Evolutionary conservation across 2,113 vertebrate species (phyloP), one percentile per base, ranked within the genome.

Genomic region (Thalassarche chlororhynchos): DNA sequence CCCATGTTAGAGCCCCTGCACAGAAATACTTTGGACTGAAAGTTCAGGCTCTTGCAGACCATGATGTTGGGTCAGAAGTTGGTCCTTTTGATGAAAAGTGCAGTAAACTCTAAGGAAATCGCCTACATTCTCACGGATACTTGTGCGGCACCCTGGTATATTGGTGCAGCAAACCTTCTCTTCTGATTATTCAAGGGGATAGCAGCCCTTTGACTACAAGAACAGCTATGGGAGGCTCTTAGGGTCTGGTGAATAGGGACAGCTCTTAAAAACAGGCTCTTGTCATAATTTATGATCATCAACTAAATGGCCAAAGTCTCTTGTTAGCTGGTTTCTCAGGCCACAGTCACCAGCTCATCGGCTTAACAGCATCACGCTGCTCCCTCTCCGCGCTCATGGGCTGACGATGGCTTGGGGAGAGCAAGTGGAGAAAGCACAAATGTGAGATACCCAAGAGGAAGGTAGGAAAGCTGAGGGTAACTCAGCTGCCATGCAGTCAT

Each of bases 401-500:
- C 70, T 75, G 40, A 10, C 1, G 2, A 23, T 15, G 60, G 60
- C 23, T 29, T 40, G 34, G 42, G 42, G 29, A 23, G 24, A n/a
- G 23, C 42, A 29, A 57, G 24, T 8, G 29, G 51, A 57, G 23
- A 18, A 75, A 23, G 54, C 34, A 69, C 9, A 20, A 17, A 31
- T 5, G 24, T 31, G 71, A 54, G 52, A 8, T 24, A 6, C 46
- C 38, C 52, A 10, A 13, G 23, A 38, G 28, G 34, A 31, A 28
- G 32, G 19, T 16, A 8, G 36, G 61, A 16, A 28, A 60, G 32
- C 26, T 19, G 54, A 58, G 44, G n/a, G 17, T 51, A 32, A 5
- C 44, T 21, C 2, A 2, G 32, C 21, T 9, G 24, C 26, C 6
- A 1, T 9, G 46, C 6, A 6, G 10, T n/a, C 52, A 4, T 17